These are phyloP conservation scores for Nyleta sp. DNA, from an alignment of 2,888 invertebrate genomes.

Conservation along the genomic window DNA sequence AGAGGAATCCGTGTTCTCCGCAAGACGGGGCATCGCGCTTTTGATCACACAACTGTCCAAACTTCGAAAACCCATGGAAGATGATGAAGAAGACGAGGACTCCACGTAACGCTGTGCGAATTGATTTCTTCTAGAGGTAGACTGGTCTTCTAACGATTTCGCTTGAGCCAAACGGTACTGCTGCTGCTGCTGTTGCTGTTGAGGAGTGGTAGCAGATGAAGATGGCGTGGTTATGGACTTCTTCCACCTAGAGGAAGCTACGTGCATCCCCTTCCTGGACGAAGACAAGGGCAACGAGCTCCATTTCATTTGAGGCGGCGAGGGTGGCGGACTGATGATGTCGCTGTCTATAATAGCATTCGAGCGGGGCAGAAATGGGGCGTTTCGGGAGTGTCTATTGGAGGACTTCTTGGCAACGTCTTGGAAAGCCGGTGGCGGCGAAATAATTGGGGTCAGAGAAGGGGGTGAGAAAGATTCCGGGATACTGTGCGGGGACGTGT, in stretches of 20 bases:
- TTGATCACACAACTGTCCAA: slow-evolving; percentile 84
- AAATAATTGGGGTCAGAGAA: slow-evolving; percentile 87
- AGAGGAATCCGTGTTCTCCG: slow-evolving; percentile 84
- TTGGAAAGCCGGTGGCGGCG: slow-evolving; percentile 88
- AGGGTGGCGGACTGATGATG: slow-evolving; percentile 83
- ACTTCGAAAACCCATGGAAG: slow-evolving; percentile 86
- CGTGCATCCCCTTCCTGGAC: slow-evolving; percentile 70
- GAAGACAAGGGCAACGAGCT: slow-evolving; percentile 77
- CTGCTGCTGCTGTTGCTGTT: slow-evolving; percentile 67
- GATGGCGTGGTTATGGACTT: slow-evolving; percentile 69
- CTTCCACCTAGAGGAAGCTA: slow-evolving; percentile 73
- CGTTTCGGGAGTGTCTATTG: slow-evolving; percentile 71
- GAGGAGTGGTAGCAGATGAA: slow-evolving; percentile 47
- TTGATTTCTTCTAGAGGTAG: slow-evolving; percentile 84
- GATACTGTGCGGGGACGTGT: slow-evolving; percentile 80
- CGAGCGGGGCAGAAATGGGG: slow-evolving; percentile 84
- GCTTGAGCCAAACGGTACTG: slow-evolving; percentile 83
- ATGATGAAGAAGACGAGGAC: slow-evolving; percentile 84
- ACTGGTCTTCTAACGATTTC: slow-evolving; percentile 84
- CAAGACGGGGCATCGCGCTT: slow-evolving; percentile 83
- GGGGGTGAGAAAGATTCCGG: slow-evolving; percentile 85
- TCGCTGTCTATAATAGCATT: slow-evolving; percentile 84
- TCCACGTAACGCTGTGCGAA: slow-evolving; percentile 84
- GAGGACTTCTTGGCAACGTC: slow-evolving; percentile 81
- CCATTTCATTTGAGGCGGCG: slow-evolving; percentile 81